Conservation (phyloP, 2,888 invertebrate species). For the Marronus borbonicus region DNA sequence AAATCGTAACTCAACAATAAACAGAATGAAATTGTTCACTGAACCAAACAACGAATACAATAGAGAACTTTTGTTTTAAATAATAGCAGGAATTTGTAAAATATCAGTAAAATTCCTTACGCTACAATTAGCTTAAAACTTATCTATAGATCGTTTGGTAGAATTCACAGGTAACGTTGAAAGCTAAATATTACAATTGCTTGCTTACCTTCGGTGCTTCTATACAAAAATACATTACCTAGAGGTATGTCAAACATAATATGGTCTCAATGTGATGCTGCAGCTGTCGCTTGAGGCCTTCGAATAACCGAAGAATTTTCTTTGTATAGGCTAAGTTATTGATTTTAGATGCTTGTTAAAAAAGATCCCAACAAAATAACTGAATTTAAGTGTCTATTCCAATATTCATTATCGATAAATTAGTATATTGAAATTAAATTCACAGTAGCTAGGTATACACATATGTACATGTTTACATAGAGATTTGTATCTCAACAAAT, state of each 20-base stretch:
- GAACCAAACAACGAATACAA: background rate
- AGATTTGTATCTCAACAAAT: no score
- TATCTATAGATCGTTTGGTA: background rate
- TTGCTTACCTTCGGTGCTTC: background rate
- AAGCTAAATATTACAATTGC: constrained; percentile 6
- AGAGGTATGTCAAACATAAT: constrained; percentile 3
- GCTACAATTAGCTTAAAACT: background rate
- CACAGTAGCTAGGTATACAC: no score
- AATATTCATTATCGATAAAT: no score
- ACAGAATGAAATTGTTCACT: background rate
- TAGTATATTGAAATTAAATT: no score
- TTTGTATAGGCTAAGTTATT: no score
- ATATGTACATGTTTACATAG: no score
- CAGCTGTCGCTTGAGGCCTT: constrained; percentile 5
- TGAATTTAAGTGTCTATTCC: no score
- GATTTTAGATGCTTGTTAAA: no score
- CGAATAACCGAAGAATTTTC: background rate
- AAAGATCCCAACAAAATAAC: no score
- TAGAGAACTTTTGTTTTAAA: background rate
- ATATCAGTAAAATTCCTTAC: background rate
- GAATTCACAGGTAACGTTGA: constrained; percentile 8
- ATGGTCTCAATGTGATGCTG: background rate
- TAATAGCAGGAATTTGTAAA: background rate
- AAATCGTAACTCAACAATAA: background rate
- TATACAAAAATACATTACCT: background rate